These are phyloP conservation scores for Palythoa grandiflora DNA, from an alignment of 92 coral and sea anemone species.

Conservation along the genomic window DNA sequence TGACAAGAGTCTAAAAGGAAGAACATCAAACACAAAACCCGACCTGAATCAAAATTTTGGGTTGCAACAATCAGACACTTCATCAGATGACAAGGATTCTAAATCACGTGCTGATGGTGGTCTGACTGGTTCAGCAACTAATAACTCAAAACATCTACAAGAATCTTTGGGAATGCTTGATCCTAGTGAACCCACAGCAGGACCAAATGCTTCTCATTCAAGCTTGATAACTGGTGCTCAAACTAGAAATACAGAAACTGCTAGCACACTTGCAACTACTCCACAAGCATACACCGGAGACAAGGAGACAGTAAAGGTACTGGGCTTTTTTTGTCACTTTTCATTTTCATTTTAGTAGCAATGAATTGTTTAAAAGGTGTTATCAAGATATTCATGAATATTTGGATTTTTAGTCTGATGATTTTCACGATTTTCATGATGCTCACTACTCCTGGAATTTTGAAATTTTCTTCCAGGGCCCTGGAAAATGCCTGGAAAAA, in stretches of 20 bases:
- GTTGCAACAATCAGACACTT: conserved; percentile 25
- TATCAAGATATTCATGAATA: no score
- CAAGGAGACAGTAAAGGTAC: conserved; percentile 20
- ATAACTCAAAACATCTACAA: conserved; percentile 5
- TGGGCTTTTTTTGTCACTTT: neutral
- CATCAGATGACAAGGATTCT: conserved; percentile 5
- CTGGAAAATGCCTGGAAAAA: no score
- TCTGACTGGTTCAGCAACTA: neutral
- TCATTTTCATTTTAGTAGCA: no score
- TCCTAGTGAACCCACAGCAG: conserved; percentile 25
- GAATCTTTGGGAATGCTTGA: conserved; percentile 44
- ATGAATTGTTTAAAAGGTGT: no score
- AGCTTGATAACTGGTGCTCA: neutral
- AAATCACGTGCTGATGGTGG: neutral
- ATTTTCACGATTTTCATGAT: no score
- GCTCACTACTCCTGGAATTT: no score
- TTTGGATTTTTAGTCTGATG: no score
- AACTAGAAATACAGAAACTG: neutral
- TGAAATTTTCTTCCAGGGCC: no score
- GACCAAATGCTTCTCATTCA: conserved; percentile 3
- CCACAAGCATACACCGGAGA: neutral
- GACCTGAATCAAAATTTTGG: conserved; percentile 1
- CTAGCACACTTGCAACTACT: neutral
- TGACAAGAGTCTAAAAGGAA: neutral
- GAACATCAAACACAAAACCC: conserved; percentile 7